Evolutionary conservation across 1,140 invertebrate species (phyloP), one percentile per base, ranked within the genome.

Genomic region (Cotesia glomerata): DNA sequence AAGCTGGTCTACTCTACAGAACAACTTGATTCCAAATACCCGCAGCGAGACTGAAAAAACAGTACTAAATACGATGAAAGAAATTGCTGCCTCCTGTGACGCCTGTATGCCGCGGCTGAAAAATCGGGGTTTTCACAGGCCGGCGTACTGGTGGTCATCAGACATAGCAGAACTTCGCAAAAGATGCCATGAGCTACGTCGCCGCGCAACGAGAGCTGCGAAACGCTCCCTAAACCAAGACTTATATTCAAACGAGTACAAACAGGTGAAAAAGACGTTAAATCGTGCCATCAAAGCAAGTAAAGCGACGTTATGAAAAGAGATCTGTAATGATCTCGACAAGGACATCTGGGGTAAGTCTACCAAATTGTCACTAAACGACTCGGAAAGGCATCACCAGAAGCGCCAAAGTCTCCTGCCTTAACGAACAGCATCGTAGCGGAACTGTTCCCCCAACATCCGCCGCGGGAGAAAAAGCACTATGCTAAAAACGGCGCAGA

Each of bases 141-240:
- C 67, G 32, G 63, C 39, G 0, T 76, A 74, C 69, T 76, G 72
- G 75, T 76, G 72, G 75, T 74, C 54, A 32, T 2, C 4, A 13
- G 67, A 76, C 16, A 76, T 76, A 13, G 58, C 49, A 5, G 49
- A 67, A 14, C 54, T 66, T 7, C 32, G 75, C 26, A 63, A 56
- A 18, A 49, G 56, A 39, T 76, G 75, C 45, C 0, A 68, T 0
- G 5, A 7, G 18, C 7, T 7, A 14, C n/a, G 67, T 39, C 34
- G 67, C 34, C 13, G 2, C 2, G 11, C 36, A 14, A 36, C 36
- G 26, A 59, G 56, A 61, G 51, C 64, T 3, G n/a, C 7, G 26
- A 26, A 32, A 54, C 18, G 16, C 35, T 14, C n/a, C 34, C 54
- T 1, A 0, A 8, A 54, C 1, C 26, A 5, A 34, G 26, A 59